phyloP scores from a whole-genome alignment of 2,888 invertebrate species.

The Chydorus sphaericus region DNA sequence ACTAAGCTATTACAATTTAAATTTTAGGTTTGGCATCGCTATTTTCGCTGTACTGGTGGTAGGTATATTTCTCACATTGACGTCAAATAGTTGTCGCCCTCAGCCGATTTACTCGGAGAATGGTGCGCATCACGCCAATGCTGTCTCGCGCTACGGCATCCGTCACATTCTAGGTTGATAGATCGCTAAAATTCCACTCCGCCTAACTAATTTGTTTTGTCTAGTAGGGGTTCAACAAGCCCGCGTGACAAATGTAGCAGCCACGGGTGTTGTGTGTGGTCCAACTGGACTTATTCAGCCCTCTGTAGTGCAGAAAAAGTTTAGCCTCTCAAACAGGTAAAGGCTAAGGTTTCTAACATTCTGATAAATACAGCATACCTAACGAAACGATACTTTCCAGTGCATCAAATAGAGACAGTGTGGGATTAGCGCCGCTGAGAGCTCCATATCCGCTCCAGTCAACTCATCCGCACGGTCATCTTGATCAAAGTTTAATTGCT shows the following conservation, averaged over 20 bases:
- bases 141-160: conserved; percentile 1
- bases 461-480: neutral
- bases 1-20: neutral
- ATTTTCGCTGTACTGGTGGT: conserved; percentile 7
- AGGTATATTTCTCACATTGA: conserved; percentile 3
- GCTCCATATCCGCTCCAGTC: neutral
- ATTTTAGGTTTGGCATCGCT: conserved; percentile 7
- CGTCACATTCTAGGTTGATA: conserved; percentile 1
- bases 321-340: neutral
- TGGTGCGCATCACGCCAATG: neutral
- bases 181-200: neutral
- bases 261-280: neutral
- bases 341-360: neutral
- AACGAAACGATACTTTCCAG: neutral
- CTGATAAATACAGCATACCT: neutral
- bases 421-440: neutral
- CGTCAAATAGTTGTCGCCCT: conserved; percentile 3
- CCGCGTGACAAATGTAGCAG: conserved; percentile 1
- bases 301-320: neutral
- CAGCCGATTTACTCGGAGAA: conserved; percentile 9
- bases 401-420: neutral
- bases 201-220: neutral
- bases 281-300: conserved; percentile 8
- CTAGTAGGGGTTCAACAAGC: neutral
- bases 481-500: neutral